Conservation (phyloP, 2,113 vertebrate species). For the Oostethus manadensis region DNA sequence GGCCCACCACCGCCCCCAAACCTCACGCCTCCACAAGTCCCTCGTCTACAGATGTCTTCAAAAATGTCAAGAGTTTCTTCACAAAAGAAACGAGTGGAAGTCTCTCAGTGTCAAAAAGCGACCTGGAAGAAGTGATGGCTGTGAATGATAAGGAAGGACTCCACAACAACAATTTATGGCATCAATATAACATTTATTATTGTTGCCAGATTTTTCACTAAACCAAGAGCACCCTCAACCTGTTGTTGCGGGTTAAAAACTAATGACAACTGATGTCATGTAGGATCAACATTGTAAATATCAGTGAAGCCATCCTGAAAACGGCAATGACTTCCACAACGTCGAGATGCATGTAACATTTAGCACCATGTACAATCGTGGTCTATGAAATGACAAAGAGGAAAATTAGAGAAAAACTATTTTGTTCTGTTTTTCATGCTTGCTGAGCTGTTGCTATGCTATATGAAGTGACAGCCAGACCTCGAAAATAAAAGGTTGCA, state of each 20-base stretch:
- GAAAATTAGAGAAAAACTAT: conserved; percentile 9
- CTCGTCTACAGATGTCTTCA: too few relatives aligned
- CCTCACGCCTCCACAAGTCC: too few relatives aligned
- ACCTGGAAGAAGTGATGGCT: too few relatives aligned
- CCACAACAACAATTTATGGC: too few relatives aligned
- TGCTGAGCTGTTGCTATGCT: neutral
- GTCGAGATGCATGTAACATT: conserved; percentile 64
- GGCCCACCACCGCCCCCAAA: too few relatives aligned
- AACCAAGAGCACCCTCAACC: conserved; percentile 38
- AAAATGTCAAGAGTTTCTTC: too few relatives aligned
- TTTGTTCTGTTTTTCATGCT: neutral
- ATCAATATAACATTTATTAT: conserved; percentile 12
- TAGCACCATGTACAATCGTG: conserved; percentile 36
- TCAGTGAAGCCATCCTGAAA: conserved; percentile 54
- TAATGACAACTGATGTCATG: conserved; percentile 21
- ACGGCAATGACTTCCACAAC: conserved; percentile 64
- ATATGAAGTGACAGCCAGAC: neutral
- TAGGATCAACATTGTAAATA: conserved; percentile 64
- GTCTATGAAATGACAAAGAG: conserved; percentile 32
- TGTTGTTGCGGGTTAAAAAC: conserved; percentile 41
- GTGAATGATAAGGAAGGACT: too few relatives aligned
- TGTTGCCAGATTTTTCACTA: conserved; percentile 39
- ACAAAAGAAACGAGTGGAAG: too few relatives aligned
- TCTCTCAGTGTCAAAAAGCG: too few relatives aligned
- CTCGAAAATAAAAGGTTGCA: neutral